These are phyloP conservation scores for Sebastes matsubarae DNA, from an alignment of 2,797 vertebrate species.

Conservation along the genomic window DNA sequence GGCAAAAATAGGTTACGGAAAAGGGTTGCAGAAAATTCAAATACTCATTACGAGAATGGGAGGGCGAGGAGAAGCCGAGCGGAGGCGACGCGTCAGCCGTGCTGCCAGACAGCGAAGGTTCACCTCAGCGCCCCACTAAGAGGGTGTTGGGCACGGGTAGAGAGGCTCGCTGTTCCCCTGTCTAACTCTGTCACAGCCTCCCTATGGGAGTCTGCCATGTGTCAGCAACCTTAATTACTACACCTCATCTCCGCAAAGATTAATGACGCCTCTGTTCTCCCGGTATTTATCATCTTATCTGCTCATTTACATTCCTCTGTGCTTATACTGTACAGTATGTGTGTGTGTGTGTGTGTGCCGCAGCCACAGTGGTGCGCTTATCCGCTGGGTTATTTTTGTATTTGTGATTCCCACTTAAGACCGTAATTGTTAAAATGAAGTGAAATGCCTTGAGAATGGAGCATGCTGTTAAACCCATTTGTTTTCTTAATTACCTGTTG, in stretches of 20 bases:
- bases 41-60: conserved; percentile 5
- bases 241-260: conserved; percentile 75
- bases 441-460: conserved; percentile 47
- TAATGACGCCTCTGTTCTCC: conserved; percentile 60
- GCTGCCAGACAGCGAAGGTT: conserved; percentile 52
- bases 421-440: conserved; percentile 38
- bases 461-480: conserved; percentile 66
- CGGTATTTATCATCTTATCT: conserved; percentile 65
- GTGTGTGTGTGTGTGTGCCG: background rate
- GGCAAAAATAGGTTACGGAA: background rate
- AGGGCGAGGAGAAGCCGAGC: conserved; percentile 6
- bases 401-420: conserved; percentile 26
- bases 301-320: conserved; percentile 59
- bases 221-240: conserved; percentile 76
- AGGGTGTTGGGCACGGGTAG: conserved; percentile 47
- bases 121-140: conserved; percentile 61
- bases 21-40: conserved; percentile 8
- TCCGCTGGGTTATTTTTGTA: conserved; percentile 3
- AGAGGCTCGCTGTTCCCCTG: conserved; percentile 64
- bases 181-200: conserved; percentile 66
- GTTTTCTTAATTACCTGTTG: conserved; percentile 72
- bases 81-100: conserved; percentile 13
- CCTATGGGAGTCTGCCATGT: conserved; percentile 67
- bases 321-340: conserved; percentile 18
- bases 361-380: background rate